Base-by-base conservation (phyloP, 2,797 vertebrate species). In the Mastacembelus armatus region DNA sequence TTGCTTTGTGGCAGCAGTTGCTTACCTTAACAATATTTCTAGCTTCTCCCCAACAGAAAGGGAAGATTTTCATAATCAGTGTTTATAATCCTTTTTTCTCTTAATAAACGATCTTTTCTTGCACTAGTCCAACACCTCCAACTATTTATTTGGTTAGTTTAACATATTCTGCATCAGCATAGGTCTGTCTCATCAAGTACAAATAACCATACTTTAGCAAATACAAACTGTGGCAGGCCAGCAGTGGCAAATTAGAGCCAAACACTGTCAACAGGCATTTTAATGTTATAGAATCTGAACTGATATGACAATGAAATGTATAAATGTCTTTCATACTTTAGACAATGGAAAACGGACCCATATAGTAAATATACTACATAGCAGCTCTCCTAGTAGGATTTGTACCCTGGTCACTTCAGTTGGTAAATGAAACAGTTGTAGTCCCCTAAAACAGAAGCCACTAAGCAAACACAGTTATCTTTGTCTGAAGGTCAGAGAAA, bases 401-500 rank as follows among this genome's bases (percentile, higher is more conserved):
- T 16, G 4, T 15, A 21, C n/a, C 10, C n/a, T 8, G 5, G 62
- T 19, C 36, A 32, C 59, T 35, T 18, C 18, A 36, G 15, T 10
- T 54, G 8, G 48, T 10, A n/a, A 48, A 24, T 35, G 21, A 59
- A 67, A 51, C 1, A 61, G 47, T 30, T 55, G 30, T 58, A 57
- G 32, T 29, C 22, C 56, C 21, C 15, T 1, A 12, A 70, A 39
- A 44, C 30, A 40, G 15, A 62, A 58, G 14, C 33, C 14, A 24
- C 4, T 43, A 12, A 70, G 16, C 19, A 64, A 47, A 59, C 48
- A 26, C 21, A 45, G 57, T 45, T 58, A 47, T 68, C 45, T 58
- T 38, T 38, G 39, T 39, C 64, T 66, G 49, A 66, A 80, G 62
- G 76, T 84, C 55, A 74, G 18, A 52, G 16, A 8, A 32, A 75